Conservation (phyloP, 2,888 invertebrate species). For the Monoplex corrugatus region DNA sequence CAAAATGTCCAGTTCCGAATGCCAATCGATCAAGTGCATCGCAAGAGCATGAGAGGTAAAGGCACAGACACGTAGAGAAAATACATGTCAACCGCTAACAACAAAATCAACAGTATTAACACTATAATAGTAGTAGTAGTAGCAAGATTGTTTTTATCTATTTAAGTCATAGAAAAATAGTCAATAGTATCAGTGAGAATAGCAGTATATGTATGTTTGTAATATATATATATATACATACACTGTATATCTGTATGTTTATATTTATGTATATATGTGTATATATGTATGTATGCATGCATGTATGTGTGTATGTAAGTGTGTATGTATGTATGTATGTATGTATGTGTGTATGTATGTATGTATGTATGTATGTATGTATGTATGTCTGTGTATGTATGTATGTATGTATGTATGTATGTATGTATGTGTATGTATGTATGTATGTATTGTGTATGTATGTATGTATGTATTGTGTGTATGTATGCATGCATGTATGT, state of each 20-base stretch:
- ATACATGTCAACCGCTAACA: not conserved
- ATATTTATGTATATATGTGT: not conserved
- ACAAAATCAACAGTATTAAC: no score
- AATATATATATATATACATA: no score
- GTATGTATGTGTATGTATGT: not conserved
- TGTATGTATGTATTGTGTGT: no score
- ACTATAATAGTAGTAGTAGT: no score
- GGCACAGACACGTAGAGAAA: no score
- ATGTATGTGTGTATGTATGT: not conserved
- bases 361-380: not conserved
- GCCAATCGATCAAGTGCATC: no score
- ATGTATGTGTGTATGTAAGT: not conserved
- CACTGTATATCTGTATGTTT: not conserved
- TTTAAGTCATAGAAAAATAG: no score
- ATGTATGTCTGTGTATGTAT: not conserved
- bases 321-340: not conserved
- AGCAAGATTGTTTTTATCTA: no score
- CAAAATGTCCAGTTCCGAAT: no score
- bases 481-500: not conserved
- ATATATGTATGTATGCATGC: not conserved
- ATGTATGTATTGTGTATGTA: not conserved
- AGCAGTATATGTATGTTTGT: no score
- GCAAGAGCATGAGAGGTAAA: not conserved
- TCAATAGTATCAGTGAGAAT: no score
- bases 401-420: not conserved